Base-by-base conservation (phyloP, 2,113 vertebrate genomes). In the Triplophysa siluroides region DNA sequence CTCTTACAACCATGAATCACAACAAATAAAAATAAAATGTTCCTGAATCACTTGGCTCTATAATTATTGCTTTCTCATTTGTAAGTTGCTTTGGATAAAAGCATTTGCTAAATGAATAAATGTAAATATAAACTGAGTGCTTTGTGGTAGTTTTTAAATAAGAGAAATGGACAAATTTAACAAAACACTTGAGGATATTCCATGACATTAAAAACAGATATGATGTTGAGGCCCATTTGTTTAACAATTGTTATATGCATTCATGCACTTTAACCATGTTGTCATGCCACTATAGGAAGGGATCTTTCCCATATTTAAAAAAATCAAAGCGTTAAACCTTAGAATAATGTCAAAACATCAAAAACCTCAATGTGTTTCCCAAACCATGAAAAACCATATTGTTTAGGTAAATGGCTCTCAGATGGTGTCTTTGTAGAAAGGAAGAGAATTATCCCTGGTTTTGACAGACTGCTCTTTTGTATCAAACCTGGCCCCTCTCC, bases 361-460 rank as follows among this genome's bases (percentile, higher is more conserved):
- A 89, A 91, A 93, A 76, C 83, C 76, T 79, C 58, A 82, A 93
- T 94, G 93, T 89, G 79, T 83, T 81, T 72, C 91, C 92, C 90
- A 94, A 94, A 93, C 93, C 95, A 94, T 88, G 94, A 71, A 93
- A 94, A 95, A 93, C 93, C 93, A 90, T 93, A 95, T 93, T 95
- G 95, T 95, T 95, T 90, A 89, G 87, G 88, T 90, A 96, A 97
- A 97, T 96, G 93, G 92, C 92, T 97, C 95, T 95, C 95, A 97
- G 96, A 95, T 98, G 96, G 90, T 88, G 74, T 69, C 84, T 90
- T 91, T 90, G 93, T 87, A 93, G 90, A 93, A 93, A 92, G 93
- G 89, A 92, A 91, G 89, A 90, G 92, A 95, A 96, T 95, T 96
- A 94, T 95, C 96, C 92, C 92, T 93, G 94, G 89, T 94, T 95